These are phyloP conservation scores for Cydia strobilella DNA, from an alignment of 1,140 invertebrate species.

Conservation along the genomic window DNA sequence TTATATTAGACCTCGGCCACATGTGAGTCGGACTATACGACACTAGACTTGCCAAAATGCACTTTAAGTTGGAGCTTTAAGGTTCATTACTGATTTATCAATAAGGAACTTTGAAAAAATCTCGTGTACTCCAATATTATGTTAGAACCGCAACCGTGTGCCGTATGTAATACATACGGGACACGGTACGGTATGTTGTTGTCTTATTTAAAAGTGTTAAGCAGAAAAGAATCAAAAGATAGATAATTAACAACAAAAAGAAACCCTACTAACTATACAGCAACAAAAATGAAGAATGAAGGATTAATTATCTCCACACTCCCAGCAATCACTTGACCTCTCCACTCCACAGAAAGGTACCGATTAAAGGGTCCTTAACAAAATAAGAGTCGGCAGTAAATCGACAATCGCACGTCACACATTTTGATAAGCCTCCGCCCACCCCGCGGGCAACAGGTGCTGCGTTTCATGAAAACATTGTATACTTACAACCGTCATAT, in stretches of 20 bases:
- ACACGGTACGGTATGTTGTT: too few relatives aligned
- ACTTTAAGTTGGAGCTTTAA: slow-evolving; percentile 10
- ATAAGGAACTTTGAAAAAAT: not conserved
- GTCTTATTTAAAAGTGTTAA: too few relatives aligned
- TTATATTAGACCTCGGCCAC: slow-evolving; percentile 29
- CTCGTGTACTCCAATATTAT: not conserved
- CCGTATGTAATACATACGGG: too few relatives aligned
- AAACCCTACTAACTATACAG: not conserved
- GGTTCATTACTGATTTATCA: not conserved
- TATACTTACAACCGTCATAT: not conserved
- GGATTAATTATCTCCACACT: not conserved
- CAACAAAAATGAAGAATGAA: not conserved
- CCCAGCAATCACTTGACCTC: slow-evolving; percentile 1
- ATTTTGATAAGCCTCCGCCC: not conserved
- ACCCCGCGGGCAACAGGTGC: not conserved
- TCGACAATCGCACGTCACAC: slow-evolving; percentile 13
- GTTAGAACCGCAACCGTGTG: not conserved
- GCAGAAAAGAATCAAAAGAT: too few relatives aligned
- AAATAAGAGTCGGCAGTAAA: not conserved
- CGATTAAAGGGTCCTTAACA: not conserved
- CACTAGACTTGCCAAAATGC: not conserved
- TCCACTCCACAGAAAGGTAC: slow-evolving; percentile 14
- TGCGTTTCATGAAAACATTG: not conserved
- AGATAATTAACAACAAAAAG: too few relatives aligned
- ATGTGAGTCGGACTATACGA: not conserved